Evolutionary conservation across 2,797 vertebrate genomes (phyloP).

Genomic region (Euphonia xanthogaster): DNA sequence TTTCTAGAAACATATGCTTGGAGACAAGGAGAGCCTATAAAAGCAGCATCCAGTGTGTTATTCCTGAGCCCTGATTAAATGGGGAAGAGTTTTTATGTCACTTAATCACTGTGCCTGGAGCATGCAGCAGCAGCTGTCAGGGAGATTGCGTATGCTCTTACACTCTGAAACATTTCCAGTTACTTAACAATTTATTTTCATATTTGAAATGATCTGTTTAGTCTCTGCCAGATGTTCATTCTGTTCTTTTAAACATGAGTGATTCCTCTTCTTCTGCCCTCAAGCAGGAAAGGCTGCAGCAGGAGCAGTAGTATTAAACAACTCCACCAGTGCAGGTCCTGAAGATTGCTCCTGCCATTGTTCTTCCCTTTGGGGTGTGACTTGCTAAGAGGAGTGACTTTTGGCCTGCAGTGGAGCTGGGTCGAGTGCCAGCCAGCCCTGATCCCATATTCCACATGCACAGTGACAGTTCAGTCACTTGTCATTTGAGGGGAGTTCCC

Average conservation of each 20-base stretch:
- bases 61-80: background rate
- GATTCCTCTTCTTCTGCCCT: background rate
- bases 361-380: background rate
- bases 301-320: background rate
- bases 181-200: background rate
- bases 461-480: background rate
- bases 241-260: background rate
- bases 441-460: fast-evolving
- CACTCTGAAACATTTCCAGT: conserved; percentile 19
- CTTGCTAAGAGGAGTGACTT: background rate
- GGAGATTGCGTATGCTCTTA: background rate
- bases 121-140: background rate
- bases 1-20: background rate
- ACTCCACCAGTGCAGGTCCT: background rate
- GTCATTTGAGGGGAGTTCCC: background rate
- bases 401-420: background rate
- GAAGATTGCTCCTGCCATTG: background rate
- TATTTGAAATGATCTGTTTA: background rate
- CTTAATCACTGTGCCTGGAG: background rate
- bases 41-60: background rate
- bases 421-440: background rate
- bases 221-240: background rate
- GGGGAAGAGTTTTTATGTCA: background rate
- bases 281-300: background rate
- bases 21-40: background rate